phyloP scores from a whole-genome alignment of 2,113 vertebrate species.

The Tursiops truncatus region DNA sequence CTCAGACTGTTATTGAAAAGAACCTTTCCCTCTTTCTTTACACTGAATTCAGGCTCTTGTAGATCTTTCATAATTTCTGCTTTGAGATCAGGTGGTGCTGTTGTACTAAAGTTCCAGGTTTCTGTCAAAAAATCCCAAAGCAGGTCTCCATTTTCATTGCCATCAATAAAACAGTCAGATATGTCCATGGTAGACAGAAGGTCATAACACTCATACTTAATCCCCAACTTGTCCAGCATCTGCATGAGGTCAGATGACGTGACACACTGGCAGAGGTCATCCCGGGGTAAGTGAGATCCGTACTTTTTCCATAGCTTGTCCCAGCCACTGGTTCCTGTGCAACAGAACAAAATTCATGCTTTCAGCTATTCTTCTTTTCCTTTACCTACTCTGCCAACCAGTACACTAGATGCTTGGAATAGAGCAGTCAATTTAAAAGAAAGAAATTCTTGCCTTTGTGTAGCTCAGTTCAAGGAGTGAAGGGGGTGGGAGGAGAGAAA shows the following conservation, averaged over 20 bases:
- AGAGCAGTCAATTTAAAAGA: background rate
- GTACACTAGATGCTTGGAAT: background rate
- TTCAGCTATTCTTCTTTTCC: constrained; percentile 38
- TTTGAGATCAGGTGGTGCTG: constrained; percentile 88
- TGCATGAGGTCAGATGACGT: constrained; percentile 85
- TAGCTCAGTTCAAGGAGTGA: background rate
- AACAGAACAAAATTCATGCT: constrained; percentile 32
- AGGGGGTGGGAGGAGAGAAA: background rate
- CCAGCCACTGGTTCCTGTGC: constrained; percentile 89
- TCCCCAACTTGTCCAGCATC: constrained; percentile 84
- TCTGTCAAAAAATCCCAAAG: constrained; percentile 95
- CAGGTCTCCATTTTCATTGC: constrained; percentile 89
- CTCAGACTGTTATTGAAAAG: constrained; percentile 91
- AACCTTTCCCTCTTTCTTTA: constrained; percentile 86
- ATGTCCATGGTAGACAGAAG: constrained; percentile 92
- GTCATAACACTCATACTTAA: constrained; percentile 85
- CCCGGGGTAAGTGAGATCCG: constrained; percentile 76
- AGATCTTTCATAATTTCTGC: constrained; percentile 86
- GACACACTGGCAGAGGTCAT: constrained; percentile 84
- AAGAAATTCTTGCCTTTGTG: background rate
- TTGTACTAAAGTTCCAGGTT: constrained; percentile 88
- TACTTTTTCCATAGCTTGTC: constrained; percentile 87
- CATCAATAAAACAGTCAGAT: constrained; percentile 91
- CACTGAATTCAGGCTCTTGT: constrained; percentile 87
- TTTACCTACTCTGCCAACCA: background rate